Evolutionary conservation across 2,888 invertebrate genomes (phyloP), one percentile per base, ranked within the genome.

Genomic region (Cylloceria caligata): DNA sequence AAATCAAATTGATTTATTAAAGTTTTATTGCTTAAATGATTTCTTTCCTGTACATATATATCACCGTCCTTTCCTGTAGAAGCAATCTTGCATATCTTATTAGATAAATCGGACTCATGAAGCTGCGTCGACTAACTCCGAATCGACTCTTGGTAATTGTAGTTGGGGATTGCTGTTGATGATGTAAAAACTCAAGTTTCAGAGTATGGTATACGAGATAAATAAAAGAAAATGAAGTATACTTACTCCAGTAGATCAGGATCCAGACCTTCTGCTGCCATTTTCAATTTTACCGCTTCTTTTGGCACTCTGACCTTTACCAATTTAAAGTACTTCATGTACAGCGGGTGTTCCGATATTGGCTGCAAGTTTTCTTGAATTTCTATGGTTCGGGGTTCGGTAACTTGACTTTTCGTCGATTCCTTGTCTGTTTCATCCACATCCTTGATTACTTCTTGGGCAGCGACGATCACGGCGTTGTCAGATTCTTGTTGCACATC

Each of bases 291-390:
- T 0, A 98, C 96, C 47, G 97, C 98, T 84, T 94, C 94, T 67
- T 95, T 92, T n/a, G 97, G 97, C 0, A 98, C 98, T 47, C 98
- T 98, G 88, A 98, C 95, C 87, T 97, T 96, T 0, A 98, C 90
- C 98, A 98, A 98, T 94, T 97, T 98, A 80, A 98, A 96, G 93
- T 96, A 98, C 92, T 95, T 96, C 27, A 94, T 94, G 93, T 96
- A 98, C 86, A 95, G 94, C 3, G 95, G 95, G 91, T 96, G 96
- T 69, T 94, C 94, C 81, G 92, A 93, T 39, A 87, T 81, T 4
- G 86, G 77, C 34, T 88, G 21, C 7, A 34, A 60, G 19, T 83
- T 79, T 45, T 79, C 76, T 39, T 68, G 57, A 9, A 67, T 75
- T 27, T 73, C 52, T 47, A 19, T 47, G 19, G 47, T 19, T 47